Conservation (phyloP, 2,113 vertebrate species). For the Psilopsiagon aurifrons region DNA sequence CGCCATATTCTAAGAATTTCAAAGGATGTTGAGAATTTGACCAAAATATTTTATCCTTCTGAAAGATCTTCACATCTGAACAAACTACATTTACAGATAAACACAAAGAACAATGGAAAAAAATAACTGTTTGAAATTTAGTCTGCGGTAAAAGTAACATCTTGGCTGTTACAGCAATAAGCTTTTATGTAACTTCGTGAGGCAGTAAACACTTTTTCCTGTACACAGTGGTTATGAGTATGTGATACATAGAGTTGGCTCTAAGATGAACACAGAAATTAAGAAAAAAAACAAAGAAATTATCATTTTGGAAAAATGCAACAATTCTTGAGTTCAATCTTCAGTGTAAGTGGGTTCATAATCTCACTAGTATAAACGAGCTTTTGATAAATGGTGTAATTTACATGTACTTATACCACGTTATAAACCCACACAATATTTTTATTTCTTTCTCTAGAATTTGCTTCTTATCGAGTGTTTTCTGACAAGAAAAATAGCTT, state of each 20-base stretch:
- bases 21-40: not conserved
- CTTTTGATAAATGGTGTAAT: constrained; percentile 40
- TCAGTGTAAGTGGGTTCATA: not conserved
- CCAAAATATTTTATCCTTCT: not conserved
- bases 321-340: not conserved
- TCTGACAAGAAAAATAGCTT: constrained; percentile 28
- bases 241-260: not conserved
- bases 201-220: not conserved
- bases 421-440: constrained; percentile 47
- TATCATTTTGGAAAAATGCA: not conserved
- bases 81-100: not conserved
- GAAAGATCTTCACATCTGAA: not conserved
- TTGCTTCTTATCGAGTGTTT: not conserved
- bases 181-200: not conserved
- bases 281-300: not conserved
- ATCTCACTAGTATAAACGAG: constrained; percentile 12
- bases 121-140: not conserved
- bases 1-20: not conserved
- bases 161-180: not conserved
- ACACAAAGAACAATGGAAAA: not conserved
- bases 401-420: not conserved
- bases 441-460: constrained; percentile 35
- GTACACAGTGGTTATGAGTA: not conserved
- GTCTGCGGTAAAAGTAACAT: not conserved
- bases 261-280: not conserved